Evolutionary conservation across 2,113 vertebrate genomes (phyloP).

Genomic region (Bothrops jararaca): DNA sequence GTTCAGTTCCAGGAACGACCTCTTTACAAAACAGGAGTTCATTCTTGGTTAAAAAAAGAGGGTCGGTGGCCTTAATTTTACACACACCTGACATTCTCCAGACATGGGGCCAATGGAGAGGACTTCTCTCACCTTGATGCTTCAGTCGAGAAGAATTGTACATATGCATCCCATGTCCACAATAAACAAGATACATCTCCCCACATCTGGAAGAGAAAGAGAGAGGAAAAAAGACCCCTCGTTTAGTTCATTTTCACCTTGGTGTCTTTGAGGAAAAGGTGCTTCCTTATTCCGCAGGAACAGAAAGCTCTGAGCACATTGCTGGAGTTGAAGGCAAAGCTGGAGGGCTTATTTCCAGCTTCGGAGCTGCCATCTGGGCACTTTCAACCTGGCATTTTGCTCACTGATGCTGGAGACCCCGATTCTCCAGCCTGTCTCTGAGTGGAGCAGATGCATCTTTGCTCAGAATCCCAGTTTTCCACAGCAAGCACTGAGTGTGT

Average conservation of each 20-base stretch:
- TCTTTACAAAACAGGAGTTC: slow-evolving; percentile 19
- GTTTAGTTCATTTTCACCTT: neutral
- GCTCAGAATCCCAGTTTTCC: neutral
- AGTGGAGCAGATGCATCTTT: neutral
- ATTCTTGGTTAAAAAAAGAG: neutral
- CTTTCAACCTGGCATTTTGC: neutral
- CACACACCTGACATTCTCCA: neutral
- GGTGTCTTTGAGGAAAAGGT: neutral
- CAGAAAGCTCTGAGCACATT: neutral
- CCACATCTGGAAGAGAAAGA: neutral
- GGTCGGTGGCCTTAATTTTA: neutral
- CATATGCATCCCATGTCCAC: neutral
- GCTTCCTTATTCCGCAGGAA: neutral
- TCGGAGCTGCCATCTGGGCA: neutral
- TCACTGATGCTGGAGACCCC: neutral
- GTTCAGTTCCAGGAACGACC: neutral
- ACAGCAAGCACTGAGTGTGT: neutral
- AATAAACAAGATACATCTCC: neutral
- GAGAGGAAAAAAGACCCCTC: neutral
- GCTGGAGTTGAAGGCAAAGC: neutral
- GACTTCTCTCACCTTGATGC: neutral
- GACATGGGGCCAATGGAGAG: neutral
- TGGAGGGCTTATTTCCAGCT: neutral
- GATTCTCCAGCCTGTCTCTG: neutral
- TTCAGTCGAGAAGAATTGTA: neutral